Conservation (phyloP, 2,797 vertebrate species). For the Clarias platycephalus region DNA sequence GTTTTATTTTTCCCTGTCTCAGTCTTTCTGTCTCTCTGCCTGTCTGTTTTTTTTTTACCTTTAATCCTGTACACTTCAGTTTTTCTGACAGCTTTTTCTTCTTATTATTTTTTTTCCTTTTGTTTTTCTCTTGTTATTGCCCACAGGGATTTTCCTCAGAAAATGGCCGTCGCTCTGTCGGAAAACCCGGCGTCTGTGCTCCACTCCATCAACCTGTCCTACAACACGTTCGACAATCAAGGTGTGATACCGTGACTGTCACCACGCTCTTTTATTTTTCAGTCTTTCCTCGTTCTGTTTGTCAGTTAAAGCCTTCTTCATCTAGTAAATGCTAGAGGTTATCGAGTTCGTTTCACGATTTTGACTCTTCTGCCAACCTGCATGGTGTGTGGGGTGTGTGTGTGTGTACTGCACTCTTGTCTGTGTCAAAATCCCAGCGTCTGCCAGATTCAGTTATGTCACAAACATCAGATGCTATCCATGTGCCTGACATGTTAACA, state of each 20-base stretch:
- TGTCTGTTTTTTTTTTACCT: not conserved
- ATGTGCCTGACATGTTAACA: constrained; percentile 24
- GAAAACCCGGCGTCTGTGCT: constrained; percentile 87
- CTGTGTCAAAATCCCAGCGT: not conserved
- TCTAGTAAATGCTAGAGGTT: not conserved
- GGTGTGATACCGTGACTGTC: constrained; percentile 66
- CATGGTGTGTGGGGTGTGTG: not conserved
- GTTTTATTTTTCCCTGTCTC: not conserved
- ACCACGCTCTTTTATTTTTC: not conserved
- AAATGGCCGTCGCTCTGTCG: constrained; percentile 85
- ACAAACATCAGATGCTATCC: not conserved
- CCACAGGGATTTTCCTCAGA: constrained; percentile 86
- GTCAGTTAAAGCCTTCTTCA: not conserved
- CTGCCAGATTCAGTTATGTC: not conserved
- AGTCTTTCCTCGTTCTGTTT: not conserved
- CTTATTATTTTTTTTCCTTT: constrained; percentile 11
- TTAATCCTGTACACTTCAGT: not conserved
- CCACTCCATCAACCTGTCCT: constrained; percentile 86
- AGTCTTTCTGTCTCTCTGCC: constrained; percentile 8
- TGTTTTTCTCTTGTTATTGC: constrained; percentile 24
- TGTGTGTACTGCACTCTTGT: not conserved
- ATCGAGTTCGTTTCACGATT: not conserved
- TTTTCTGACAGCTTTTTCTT: constrained; percentile 19
- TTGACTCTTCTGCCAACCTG: not conserved
- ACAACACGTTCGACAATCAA: constrained; percentile 91